Evolutionary conservation across 2,888 invertebrate genomes (phyloP), one percentile per base, ranked within the genome.

Genomic region (Mythimna vitellina): DNA sequence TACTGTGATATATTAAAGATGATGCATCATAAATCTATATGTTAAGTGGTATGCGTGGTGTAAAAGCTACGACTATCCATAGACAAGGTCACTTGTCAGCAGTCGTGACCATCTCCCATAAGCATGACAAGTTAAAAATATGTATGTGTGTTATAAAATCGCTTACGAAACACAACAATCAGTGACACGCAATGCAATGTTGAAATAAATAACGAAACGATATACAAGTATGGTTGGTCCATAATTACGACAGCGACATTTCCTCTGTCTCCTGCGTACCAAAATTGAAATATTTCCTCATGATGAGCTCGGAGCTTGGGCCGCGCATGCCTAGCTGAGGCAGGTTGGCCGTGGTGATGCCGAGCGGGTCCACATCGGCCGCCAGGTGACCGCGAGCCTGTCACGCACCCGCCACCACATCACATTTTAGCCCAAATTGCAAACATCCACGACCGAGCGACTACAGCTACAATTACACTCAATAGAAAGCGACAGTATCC

Each of bases 341-440:
- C 95, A 97, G 96, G 93, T 97, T 97, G 91, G 97, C 97, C 96
- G 97, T 97, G 95, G 97, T 98, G 96, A 99, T 99, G 96, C 98
- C 98, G 93, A 99, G 97, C 87, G 99, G 99, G 97, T 99, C 99
- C 97, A 99, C 96, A 93, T 98, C 98, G 87, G 99, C 98, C 90
- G 98, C 98, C 96, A 99, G 97, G 97, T 99, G 99, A 92, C 99
- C 99, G 95, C 99, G 98, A 94, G 98, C 98, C 99, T 99, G 97
- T 86, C 92, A 91, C 91, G 90, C 92, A 92, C 91, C 93, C 93
- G 90, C 92, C 93, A 92, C 91, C 94, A 92, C 89, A 89, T 89
- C 92, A 91, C 86, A 88, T 88, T 90, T 92, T 92, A 92, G 88
- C 90, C 92, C 91, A 89, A 90, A 88, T 86, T 80, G 75, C 69